A percentile compares a stretch with the other conserved stretches of the same genome.
phyloP scores from a whole-genome alignment of 2,888 invertebrate species.

The Baronia brevicornis region DNA sequence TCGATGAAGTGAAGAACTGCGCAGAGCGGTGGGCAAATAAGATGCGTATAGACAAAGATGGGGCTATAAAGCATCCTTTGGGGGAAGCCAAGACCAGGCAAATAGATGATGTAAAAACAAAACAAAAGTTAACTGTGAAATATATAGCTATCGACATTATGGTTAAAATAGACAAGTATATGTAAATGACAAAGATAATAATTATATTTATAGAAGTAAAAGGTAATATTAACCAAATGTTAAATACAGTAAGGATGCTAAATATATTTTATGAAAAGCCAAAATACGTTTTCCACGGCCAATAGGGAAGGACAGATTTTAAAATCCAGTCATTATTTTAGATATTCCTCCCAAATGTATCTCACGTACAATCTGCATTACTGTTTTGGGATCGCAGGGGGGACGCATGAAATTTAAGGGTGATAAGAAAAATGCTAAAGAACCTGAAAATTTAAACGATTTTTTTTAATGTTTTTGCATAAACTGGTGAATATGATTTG shows the following conservation, averaged over 20 bases:
- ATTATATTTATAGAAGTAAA: not conserved
- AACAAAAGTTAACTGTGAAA: too few species aligned
- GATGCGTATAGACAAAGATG: too few species aligned
- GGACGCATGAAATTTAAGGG: slow-evolving; percentile 41
- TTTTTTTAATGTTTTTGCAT: not conserved
- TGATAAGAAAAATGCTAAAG: slow-evolving; percentile 41
- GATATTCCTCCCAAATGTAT: slow-evolving; percentile 43
- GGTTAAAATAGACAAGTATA: too few species aligned
- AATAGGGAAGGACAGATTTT: slow-evolving; percentile 35
- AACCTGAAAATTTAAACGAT: slow-evolving; percentile 19
- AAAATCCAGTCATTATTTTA: slow-evolving; percentile 56
- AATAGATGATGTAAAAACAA: too few species aligned
- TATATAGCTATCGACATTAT: too few species aligned
- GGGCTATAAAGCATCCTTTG: too few species aligned
- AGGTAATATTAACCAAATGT: not conserved
- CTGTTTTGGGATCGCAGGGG: slow-evolving; percentile 43
- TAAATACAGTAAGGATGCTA: slow-evolving; percentile 16
- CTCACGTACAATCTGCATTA: slow-evolving; percentile 71
- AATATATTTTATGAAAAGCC: slow-evolving; percentile 37
- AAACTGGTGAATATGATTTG: too few species aligned
- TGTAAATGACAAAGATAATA: too few species aligned
- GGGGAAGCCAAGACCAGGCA: too few species aligned
- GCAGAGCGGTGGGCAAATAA: too few species aligned
- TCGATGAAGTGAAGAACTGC: too few species aligned
- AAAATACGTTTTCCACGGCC: slow-evolving; percentile 29